Evolutionary conservation across 92 coral and sea anemone genomes (phyloP), one percentile per base, ranked within the genome.

Genomic region (Epizoanthus rinbou): DNA sequence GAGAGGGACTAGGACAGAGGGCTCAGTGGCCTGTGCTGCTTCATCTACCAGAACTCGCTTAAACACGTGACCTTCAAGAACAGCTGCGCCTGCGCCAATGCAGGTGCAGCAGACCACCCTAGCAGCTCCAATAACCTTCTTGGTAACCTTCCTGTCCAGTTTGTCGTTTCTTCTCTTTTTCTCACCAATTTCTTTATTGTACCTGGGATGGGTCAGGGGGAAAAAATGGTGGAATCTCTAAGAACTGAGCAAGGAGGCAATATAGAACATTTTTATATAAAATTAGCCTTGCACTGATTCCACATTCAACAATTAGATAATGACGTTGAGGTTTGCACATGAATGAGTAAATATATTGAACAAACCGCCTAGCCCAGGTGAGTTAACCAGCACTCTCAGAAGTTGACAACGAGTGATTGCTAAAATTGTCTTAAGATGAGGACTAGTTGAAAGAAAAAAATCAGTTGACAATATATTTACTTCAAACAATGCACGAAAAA

Each of bases 1-100:
- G 58, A 90, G 86, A 60, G 96, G 47, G 66, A 90, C 96, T 37
- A 92, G 88, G 57, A 87, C 84, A 21, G 93, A 86, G 19, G 96
- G 96, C 73, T 94, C 96, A 6, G 95, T 94, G 21, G 98, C 93
- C 80, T 94, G 96, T 15, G 98, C 86, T 18, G 98, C 98, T 76
- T 94, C 98, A 60, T 94, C 98, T 10, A 94, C 89, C 67, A 94
- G 81, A 45, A 94, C 91, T 68, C 84, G 88, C 54, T 56, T 62
- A 76, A 90, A 92, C 74, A 84, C 80, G 21, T 69, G 56, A 31
- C 79, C 89, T 28, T 87, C 96, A 41, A 92, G 89, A 64, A 85
- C 65, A 17, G 92, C 64, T 39, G 93, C 87, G 41, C 96, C 96
- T 21, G 93, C 91, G 66, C 93, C 84, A 68, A 90, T 90, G 69